phyloP scores from a whole-genome alignment of 2,113 vertebrate genomes.

The Rhegmatorhina hoffmannsi region DNA sequence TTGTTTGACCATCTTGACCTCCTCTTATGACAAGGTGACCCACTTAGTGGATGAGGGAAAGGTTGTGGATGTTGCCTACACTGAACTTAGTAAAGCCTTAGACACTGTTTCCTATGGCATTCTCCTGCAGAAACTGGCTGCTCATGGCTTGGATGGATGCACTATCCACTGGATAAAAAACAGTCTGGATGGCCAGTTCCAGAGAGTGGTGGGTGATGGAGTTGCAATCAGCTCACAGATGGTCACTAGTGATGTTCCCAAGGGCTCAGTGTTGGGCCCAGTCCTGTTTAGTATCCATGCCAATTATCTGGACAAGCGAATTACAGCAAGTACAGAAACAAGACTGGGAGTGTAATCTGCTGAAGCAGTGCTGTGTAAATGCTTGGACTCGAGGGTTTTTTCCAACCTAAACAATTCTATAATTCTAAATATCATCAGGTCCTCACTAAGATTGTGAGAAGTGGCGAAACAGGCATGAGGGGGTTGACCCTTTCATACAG shows the following conservation, averaged over 20 bases:
- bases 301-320: accelerated
- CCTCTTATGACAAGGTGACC: neutral
- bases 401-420: neutral
- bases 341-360: neutral
- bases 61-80: neutral
- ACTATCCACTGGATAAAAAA: neutral
- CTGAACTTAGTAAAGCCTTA: neutral
- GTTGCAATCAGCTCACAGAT: neutral
- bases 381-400: neutral
- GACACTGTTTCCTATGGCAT: neutral
- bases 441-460: neutral
- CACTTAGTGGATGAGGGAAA: neutral
- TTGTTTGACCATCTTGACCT: neutral
- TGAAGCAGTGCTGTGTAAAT: neutral
- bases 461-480: neutral
- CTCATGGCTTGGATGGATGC: neutral
- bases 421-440: neutral
- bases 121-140: neutral
- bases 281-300: neutral
- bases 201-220: neutral
- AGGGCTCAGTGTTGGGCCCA: neutral
- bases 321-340: neutral
- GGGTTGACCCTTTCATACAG: accelerated
- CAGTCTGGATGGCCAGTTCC: neutral
- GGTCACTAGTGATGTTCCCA: neutral